phyloP scores from a whole-genome alignment of 2,797 vertebrate species.

The Aldrovandia affinis region DNA sequence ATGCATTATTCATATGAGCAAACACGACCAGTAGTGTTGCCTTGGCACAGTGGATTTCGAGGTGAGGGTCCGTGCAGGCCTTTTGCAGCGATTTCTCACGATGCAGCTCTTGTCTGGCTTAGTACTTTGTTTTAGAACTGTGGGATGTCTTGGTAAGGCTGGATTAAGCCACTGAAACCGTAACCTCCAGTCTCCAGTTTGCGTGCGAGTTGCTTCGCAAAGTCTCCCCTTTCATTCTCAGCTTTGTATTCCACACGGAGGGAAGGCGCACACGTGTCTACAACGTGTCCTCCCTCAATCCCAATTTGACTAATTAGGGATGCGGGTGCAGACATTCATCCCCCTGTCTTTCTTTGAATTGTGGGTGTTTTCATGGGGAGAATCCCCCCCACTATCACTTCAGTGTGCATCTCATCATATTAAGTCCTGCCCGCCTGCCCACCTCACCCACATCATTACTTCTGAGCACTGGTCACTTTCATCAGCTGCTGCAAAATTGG shows the following conservation, averaged over 20 bases:
- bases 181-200: background rate
- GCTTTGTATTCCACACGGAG: background rate
- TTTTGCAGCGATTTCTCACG: background rate
- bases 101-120: background rate
- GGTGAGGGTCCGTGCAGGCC: too few relatives aligned
- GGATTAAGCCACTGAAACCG: background rate
- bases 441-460: background rate
- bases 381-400: background rate
- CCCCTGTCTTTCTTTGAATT: background rate
- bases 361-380: background rate
- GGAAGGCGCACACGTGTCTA: too few relatives aligned
- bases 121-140: background rate
- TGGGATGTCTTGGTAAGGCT: background rate
- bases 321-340: background rate
- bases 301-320: background rate
- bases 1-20: background rate
- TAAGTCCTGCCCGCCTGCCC: background rate
- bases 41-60: too few relatives aligned
- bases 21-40: background rate
- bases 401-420: background rate
- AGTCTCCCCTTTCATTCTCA: background rate
- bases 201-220: background rate
- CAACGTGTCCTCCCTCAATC: background rate
- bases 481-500: background rate
- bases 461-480: background rate